phyloP scores from a whole-genome alignment of 2,113 vertebrate species.

The Puffinus mauretanicus region DNA sequence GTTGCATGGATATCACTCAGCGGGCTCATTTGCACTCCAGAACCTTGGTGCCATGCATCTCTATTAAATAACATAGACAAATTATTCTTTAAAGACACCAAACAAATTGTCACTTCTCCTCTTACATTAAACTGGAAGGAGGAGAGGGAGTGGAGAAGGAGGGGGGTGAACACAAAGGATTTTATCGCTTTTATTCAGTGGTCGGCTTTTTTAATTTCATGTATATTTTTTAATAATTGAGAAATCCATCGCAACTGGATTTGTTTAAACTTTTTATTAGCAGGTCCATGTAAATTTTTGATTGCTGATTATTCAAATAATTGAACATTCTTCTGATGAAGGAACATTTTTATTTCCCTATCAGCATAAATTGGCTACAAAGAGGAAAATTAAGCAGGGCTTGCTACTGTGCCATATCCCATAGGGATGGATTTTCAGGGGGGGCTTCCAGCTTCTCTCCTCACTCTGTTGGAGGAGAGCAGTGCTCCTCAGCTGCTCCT shows the following conservation, averaged over 20 bases:
- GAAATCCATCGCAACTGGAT: slow-evolving; percentile 52
- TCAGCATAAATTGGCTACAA: slow-evolving; percentile 43
- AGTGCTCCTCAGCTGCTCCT: not conserved
- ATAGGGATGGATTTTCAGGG: not conserved
- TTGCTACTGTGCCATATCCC: not conserved
- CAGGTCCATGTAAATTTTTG: slow-evolving; percentile 59
- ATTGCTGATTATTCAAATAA: slow-evolving; percentile 62
- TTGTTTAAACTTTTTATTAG: slow-evolving; percentile 70
- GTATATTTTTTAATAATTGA: slow-evolving; percentile 71
- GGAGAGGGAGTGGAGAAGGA: slow-evolving; percentile 47
- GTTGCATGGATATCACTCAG: slow-evolving; percentile 78
- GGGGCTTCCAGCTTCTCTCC: not conserved
- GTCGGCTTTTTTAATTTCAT: slow-evolving; percentile 48
- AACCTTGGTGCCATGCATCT: slow-evolving; percentile 82
- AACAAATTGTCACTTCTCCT: slow-evolving; percentile 84
- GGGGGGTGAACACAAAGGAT: slow-evolving; percentile 60
- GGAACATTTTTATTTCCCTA: slow-evolving; percentile 49
- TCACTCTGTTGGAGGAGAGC: not conserved
- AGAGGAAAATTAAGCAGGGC: not conserved
- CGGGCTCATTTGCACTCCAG: slow-evolving; percentile 81
- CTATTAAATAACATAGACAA: slow-evolving; percentile 85
- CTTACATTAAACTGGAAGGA: slow-evolving; percentile 75
- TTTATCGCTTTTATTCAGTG: slow-evolving; percentile 69
- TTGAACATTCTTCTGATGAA: slow-evolving; percentile 55
- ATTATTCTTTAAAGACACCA: slow-evolving; percentile 86